Conservation (phyloP, 2,113 vertebrate genomes). For the Trichechus manatus region DNA sequence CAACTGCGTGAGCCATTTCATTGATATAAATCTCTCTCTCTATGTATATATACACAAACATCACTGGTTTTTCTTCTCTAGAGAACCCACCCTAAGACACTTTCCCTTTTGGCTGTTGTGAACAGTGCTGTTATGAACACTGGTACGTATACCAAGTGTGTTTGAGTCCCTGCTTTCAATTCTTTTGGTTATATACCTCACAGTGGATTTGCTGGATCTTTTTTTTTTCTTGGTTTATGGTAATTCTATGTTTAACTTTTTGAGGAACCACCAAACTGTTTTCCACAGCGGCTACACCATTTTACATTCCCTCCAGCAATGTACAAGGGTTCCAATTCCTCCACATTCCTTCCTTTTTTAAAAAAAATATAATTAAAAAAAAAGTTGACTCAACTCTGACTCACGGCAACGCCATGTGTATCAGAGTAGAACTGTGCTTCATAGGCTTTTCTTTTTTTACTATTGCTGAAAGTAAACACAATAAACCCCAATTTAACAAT, state of each 20-base stretch:
- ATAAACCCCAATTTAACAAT: no score
- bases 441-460: background rate
- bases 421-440: background rate
- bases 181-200: background rate
- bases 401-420: background rate
- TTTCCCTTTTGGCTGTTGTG: background rate
- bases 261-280: background rate
- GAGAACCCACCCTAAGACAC: no score
- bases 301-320: background rate
- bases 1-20: no score
- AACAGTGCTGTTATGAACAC: background rate
- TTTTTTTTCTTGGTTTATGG: background rate
- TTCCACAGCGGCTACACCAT: background rate
- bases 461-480: background rate
- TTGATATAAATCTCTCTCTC: no score
- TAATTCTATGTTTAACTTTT: background rate
- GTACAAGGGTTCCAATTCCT: background rate
- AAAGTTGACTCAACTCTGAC: background rate
- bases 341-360: background rate
- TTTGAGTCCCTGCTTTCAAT: background rate
- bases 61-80: no score
- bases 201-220: background rate
- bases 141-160: background rate
- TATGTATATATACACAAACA: no score
- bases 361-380: background rate